Evolutionary conservation across 2,113 vertebrate genomes (phyloP), one percentile per base, ranked within the genome.

Genomic region (Hippocampus comes): DNA sequence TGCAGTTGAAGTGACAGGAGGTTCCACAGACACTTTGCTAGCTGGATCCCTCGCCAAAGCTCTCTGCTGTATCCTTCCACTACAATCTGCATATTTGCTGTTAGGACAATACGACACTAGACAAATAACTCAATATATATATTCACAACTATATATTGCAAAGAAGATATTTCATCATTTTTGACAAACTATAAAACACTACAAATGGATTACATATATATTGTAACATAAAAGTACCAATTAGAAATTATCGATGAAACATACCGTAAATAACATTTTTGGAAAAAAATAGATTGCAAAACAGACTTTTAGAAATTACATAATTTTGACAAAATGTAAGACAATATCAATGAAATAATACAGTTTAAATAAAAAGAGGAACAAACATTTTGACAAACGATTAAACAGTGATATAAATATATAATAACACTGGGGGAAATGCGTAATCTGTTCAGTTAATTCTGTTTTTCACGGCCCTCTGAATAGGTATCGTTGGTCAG

Each of bases 31-130:
- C 70, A 96, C 96, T 1, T 70, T 96, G 65, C 75, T 99, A 84
- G 97, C 97, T 1, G 97, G 96, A 72, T 95, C 96, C 5, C 93
- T 99, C 1, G 93, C 97, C 81, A 98, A 96, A 92, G 96, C 96
- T n/a, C 95, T 99, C 5, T 99, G 97, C 82, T 99, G 97, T 98
- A 99, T 99, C 97, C 96, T 96, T 94, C 80, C 43, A 64, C 15
- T 67, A 27, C 69, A 49, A 5, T 0, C 9, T 66, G 51, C 14
- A 15, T 6, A 56, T 64, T 59, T 34, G 27, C 17, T 25, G 27
- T 65, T 10, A 9, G 9, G 34, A 42, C 30, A 42, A 64, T 64
- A 18, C 21, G 8, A 20, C 4, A 63, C 11, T 63, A 27, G 5
- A n/a, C 21, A n/a, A 56, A 5, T 9, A 20, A 51, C 49, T n/a